Evolutionary conservation across 2,888 invertebrate species (phyloP), one percentile per base, ranked within the genome.

Genomic region (Thymelicus acteon): DNA sequence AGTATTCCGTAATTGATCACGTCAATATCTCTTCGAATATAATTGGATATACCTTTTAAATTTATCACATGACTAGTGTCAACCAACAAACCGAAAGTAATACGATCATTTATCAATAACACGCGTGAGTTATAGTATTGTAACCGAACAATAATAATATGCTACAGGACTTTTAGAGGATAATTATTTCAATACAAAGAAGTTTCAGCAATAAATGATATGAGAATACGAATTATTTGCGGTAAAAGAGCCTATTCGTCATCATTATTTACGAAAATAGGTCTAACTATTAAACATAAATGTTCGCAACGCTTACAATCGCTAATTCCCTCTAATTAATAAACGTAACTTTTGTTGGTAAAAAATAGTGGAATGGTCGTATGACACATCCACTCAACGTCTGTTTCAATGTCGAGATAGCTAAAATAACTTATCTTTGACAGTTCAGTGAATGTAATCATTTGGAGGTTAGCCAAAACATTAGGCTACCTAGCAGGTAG

Each of bases 401-500:
- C 57, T 12, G 82, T 88, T 89, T 92, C 93, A 93, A 92, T 92
- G 92, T 89, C 93, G 83, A 79, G 76, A 84, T 85, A 90, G 86
- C 91, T 88, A 92, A 93, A 93, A 93, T 93, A 92, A 92, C 92
- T 93, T 92, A 93, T 91, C 85, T 92, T 92, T 93, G 93, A 92
- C 93, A 92, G 91, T 88, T 90, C 84, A 86, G 88, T 90, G 88
- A 90, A 90, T 91, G 90, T 92, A 90, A 92, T 90, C 89, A 81
- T 74, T 91, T 93, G 93, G 92, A 85, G 64, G 73, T 12, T 57
- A 72, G 88, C 92, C 93, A 92, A 87, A 80, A 80, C 75, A 77
- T 80, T 83, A 83, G 82, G 80, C 86, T 88, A 91, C 91, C 91
- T 91, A 90, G 79, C 92, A 93, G 92, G 92, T 93, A 91, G 88